These are phyloP conservation scores for Enoplosus armatus DNA, from an alignment of 2,797 vertebrate species.

Conservation along the genomic window DNA sequence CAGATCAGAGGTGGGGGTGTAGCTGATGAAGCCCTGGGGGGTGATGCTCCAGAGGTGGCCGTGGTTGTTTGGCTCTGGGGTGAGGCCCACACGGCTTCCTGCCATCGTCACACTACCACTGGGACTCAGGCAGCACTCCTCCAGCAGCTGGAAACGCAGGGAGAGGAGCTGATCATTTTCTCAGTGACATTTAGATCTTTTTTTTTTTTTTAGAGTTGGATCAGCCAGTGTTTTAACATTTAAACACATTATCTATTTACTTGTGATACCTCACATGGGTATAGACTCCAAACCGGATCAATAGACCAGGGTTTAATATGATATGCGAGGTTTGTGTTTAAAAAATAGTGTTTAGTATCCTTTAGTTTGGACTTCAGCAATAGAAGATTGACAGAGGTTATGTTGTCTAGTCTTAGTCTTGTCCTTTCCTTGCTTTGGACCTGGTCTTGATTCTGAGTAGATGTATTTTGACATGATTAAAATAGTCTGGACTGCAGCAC, in stretches of 20 bases:
- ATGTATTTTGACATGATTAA: not conserved
- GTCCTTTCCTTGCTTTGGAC: not conserved
- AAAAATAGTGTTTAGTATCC: not conserved
- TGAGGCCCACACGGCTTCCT: constrained; percentile 90
- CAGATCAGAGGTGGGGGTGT: constrained; percentile 85
- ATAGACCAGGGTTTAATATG: not conserved
- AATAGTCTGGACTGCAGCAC: not conserved
- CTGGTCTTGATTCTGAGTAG: not conserved
- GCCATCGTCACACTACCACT: constrained; percentile 88
- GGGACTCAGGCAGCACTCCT: constrained; percentile 91
- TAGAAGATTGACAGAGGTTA: not conserved
- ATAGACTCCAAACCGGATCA: not conserved
- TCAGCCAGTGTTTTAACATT: not conserved
- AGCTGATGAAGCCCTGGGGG: constrained; percentile 89
- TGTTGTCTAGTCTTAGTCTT: not conserved
- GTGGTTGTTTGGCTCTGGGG: constrained; percentile 80
- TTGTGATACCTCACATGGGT: not conserved
- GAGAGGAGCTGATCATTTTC: not conserved
- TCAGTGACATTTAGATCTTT: not conserved
- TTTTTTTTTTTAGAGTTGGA: too few species aligned
- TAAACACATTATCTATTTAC: not conserved
- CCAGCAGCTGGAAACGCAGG: constrained; percentile 85
- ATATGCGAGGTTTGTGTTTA: not conserved
- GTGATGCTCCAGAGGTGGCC: constrained; percentile 91
- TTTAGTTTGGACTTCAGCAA: not conserved